A percentile compares a stretch with the other conserved stretches of the same genome.
Evolutionary conservation across 1,140 invertebrate genomes (phyloP).

Genomic region (Drosophila chauvacae): DNA sequence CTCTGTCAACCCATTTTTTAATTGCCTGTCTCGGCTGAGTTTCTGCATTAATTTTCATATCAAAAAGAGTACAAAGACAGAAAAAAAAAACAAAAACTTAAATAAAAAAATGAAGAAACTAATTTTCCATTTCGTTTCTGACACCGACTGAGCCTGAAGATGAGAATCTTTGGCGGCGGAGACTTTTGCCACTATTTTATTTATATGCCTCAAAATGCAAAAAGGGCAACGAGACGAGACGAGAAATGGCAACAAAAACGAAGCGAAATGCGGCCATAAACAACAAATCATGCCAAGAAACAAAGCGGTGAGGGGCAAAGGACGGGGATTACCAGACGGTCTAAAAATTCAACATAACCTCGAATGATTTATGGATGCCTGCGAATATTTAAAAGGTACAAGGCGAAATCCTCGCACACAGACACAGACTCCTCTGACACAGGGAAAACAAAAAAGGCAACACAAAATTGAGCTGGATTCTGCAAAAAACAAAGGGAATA

Average conservation of each 20-base stretch:
- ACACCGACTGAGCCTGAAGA: conserved; percentile 42
- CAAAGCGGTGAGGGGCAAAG: background rate
- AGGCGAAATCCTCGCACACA: conserved; percentile 41
- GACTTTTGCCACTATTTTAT: conserved; percentile 74
- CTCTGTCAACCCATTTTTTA: conserved; percentile 50
- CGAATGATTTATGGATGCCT: conserved; percentile 81
- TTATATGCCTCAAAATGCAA: conserved; percentile 68
- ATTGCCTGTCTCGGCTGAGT: conserved; percentile 62
- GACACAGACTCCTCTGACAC: background rate
- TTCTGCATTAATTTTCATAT: conserved; percentile 64
- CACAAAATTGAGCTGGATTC: conserved; percentile 43
- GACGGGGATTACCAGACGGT: conserved; percentile 44
- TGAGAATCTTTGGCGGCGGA: conserved; percentile 30
- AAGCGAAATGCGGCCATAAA: conserved; percentile 73
- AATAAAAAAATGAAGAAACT: conserved; percentile 30
- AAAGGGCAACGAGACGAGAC: conserved; percentile 45
- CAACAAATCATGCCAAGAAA: conserved; percentile 80
- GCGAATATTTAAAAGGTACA: conserved; percentile 81
- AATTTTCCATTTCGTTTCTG: conserved; percentile 65
- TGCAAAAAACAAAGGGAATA: conserved; percentile 53
- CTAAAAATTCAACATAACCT: conserved; percentile 83
- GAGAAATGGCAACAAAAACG: conserved; percentile 38
- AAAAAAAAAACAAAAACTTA: background rate
- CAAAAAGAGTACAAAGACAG: conserved; percentile 9
- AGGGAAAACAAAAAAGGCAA: conserved; percentile 30